Evolutionary conservation across 2,888 invertebrate genomes (phyloP), one percentile per base, ranked within the genome.

Genomic region (Helleia helle): DNA sequence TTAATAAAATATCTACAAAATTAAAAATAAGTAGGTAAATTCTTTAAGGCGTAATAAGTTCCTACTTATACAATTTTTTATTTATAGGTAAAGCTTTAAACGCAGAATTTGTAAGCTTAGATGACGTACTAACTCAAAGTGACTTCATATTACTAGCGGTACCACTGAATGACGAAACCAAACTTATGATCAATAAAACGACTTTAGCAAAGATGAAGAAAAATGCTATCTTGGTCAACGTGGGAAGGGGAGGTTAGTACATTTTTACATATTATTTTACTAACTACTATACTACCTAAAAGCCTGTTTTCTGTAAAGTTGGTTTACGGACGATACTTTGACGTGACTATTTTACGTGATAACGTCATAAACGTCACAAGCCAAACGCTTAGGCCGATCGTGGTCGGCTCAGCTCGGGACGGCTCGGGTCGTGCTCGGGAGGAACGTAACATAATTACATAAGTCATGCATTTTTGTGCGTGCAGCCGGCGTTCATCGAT

Each of bases 61-160:
- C n/a, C n/a, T n/a, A n/a, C n/a, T 15, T 14, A 4, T 12, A 3
- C 14, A 17, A 5, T 26, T 15, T 22, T 2, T 24, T 9, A 29
- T 41, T 41, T 28, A 5, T 59, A 83, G 84, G 58, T 1, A 77
- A 74, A 57, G 65, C 59, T 1, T 55, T 83, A 0, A 69, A 88
- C 9, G 95, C 93, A 0, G 69, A 87, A 46, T 89, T 87, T 59
- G 93, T 92, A 0, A 62, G 85, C n/a, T 88, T 95, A 46, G 90
- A 95, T 41, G 84, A 88, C 30, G 77, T 99, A 42, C 69, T 97
- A 3, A 49, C 59, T 1, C 72, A 89, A 51, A 95, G 96, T 37
- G 98, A 99, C 77, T 96, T 97, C 71, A 87, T 98, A 1, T 86
- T 97, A 2, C 90, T 91, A 0, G 90, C 93, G 7, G 91, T 92